A percentile compares a stretch with the other conserved stretches of the same genome.
Conservation (phyloP, 2,888 invertebrate genomes). For the Drosophila mercatorum region DNA sequence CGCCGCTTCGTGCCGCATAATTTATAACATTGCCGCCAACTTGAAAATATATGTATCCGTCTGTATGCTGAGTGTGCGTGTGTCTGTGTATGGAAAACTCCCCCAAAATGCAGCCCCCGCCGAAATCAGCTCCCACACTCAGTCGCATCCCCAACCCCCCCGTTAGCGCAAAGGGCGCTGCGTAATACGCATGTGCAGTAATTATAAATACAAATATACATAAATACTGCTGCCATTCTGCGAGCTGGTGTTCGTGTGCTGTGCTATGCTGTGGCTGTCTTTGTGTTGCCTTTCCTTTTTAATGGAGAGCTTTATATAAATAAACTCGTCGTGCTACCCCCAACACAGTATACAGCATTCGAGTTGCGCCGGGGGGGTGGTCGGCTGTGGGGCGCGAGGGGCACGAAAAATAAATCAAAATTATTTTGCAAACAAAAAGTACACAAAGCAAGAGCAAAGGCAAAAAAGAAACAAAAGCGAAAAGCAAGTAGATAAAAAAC, state of each 20-base stretch:
- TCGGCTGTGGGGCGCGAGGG: slow-evolving; percentile 2
- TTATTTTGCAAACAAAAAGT: slow-evolving; percentile 79
- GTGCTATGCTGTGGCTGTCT: background rate
- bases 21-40: slow-evolving; percentile 70
- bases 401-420: slow-evolving; percentile 77
- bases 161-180: slow-evolving; percentile 29
- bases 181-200: slow-evolving; percentile 83
- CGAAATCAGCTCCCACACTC: slow-evolving; percentile 13
- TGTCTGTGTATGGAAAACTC: slow-evolving; percentile 53
- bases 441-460: slow-evolving; percentile 36
- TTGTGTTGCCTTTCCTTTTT: slow-evolving; percentile 63
- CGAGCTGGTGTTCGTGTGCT: slow-evolving; percentile 16
- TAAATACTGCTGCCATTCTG: slow-evolving; percentile 59
- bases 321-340: slow-evolving; percentile 64
- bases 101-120: slow-evolving; percentile 57
- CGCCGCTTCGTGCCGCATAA: slow-evolving; percentile 61
- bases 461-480: slow-evolving; percentile 34
- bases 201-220: slow-evolving; percentile 82
- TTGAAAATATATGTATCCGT: slow-evolving; percentile 80
- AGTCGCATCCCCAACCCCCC: background rate
- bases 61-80: slow-evolving; percentile 26
- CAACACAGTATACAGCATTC: slow-evolving; percentile 29
- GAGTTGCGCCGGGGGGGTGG: slow-evolving; percentile 16
- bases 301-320: slow-evolving; percentile 81
- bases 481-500: slow-evolving; percentile 65